Evolutionary conservation across 2,888 invertebrate genomes (phyloP).

Genomic region (Drosophila suboccidentalis): DNA sequence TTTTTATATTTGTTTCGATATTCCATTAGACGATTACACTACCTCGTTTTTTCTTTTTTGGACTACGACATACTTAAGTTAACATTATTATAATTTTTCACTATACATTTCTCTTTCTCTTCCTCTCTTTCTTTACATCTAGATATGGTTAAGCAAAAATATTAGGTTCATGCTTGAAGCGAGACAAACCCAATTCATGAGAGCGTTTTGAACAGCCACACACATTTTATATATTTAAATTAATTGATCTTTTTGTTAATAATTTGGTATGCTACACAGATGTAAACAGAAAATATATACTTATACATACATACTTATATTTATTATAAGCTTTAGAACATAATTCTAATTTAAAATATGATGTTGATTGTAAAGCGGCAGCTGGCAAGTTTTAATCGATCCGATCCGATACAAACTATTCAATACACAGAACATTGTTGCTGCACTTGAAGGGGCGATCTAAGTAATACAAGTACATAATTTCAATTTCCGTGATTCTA

Average conservation of each 20-base stretch:
- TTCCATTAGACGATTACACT: constrained; percentile 40
- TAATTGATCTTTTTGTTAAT: constrained; percentile 55
- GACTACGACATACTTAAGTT: background rate
- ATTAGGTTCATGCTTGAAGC: constrained; percentile 76
- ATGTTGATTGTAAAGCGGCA: constrained; percentile 46
- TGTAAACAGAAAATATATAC: constrained; percentile 33
- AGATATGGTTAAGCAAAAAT: constrained; percentile 85
- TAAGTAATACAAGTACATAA: constrained; percentile 1
- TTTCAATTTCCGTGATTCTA: constrained; percentile 8
- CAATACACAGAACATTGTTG: background rate
- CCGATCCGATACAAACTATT: constrained; percentile 24
- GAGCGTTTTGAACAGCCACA: constrained; percentile 58
- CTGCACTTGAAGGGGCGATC: constrained; percentile 1
- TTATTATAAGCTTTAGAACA: constrained; percentile 70
- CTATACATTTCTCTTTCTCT: constrained; percentile 34
- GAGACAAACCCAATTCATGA: constrained; percentile 58
- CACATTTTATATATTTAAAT: constrained; percentile 41
- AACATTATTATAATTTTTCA: constrained; percentile 17
- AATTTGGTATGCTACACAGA: constrained; percentile 56
- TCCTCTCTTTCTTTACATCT: constrained; percentile 65
- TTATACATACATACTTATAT: constrained; percentile 54
- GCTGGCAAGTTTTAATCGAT: constrained; percentile 41
- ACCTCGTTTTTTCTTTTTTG: constrained; percentile 39
- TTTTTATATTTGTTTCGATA: background rate
- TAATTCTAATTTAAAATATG: constrained; percentile 65